A percentile compares a stretch with the other conserved stretches of the same genome.
These are phyloP conservation scores for Karalla daura DNA, from an alignment of 2,797 vertebrate species.

Conservation along the genomic window DNA sequence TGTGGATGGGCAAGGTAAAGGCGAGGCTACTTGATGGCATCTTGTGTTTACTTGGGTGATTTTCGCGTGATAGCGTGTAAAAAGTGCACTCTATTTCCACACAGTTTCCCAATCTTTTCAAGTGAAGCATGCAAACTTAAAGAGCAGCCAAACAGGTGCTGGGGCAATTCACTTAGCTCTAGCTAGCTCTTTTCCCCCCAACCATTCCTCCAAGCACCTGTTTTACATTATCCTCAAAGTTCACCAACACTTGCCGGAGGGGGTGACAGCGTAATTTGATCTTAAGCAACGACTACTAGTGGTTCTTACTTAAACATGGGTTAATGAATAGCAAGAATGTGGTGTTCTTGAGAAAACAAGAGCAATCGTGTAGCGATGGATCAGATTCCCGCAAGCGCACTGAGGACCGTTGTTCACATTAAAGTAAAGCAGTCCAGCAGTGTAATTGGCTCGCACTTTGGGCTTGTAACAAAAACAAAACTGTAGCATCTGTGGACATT, in stretches of 20 bases:
- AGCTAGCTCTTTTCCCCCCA: background rate
- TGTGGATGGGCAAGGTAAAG: background rate
- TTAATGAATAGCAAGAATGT: constrained; percentile 29
- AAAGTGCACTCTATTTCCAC: background rate
- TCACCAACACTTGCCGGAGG: constrained; percentile 23
- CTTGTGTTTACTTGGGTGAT: background rate
- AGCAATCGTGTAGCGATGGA: constrained; percentile 9
- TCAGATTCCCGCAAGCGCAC: background rate
- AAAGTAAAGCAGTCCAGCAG: background rate
- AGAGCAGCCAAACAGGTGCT: constrained; percentile 27
- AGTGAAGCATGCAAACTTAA: constrained; percentile 3
- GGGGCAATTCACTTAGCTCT: constrained; percentile 12
- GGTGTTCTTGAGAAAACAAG: constrained; percentile 25
- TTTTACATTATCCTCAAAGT: constrained; percentile 46
- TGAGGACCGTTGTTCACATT: background rate
- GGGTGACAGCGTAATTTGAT: constrained; percentile 33
- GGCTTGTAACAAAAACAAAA: background rate
- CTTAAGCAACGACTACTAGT: constrained; percentile 4
- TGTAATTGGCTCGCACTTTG: background rate
- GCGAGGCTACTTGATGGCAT: background rate
- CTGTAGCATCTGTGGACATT: background rate
- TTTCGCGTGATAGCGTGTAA: background rate
- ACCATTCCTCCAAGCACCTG: constrained; percentile 10
- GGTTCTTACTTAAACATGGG: constrained; percentile 17
- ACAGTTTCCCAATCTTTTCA: background rate